Conservation (phyloP, 2,113 vertebrate species). For the Salvelinus fontinalis region DNA sequence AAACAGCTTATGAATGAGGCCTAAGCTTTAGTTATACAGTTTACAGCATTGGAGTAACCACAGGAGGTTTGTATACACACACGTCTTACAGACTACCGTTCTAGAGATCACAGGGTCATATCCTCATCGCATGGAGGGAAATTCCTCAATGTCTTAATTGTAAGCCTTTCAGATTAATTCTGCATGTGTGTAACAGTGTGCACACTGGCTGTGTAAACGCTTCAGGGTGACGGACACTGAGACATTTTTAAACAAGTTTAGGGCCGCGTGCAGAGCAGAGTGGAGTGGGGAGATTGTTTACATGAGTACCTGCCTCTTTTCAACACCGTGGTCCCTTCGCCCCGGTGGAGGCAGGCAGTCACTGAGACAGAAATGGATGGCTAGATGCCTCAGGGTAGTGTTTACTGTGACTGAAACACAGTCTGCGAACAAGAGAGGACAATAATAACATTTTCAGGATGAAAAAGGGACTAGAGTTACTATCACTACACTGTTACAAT, state of each 20-base stretch:
- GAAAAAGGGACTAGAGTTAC: too few species aligned
- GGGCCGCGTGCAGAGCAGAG: slow-evolving; percentile 52
- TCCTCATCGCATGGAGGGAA: slow-evolving; percentile 56
- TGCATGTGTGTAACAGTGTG: slow-evolving; percentile 28
- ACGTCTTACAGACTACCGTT: slow-evolving; percentile 64
- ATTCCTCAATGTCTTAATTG: slow-evolving; percentile 69
- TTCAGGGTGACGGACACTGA: slow-evolving; percentile 42
- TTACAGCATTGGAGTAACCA: slow-evolving; percentile 77
- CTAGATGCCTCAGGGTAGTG: too few species aligned
- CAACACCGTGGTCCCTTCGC: neutral
- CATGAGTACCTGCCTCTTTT: slow-evolving; percentile 44
- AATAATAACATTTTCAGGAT: too few species aligned
- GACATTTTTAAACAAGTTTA: slow-evolving; percentile 66
- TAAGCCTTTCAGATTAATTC: slow-evolving; percentile 64
- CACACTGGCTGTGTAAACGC: slow-evolving; percentile 56
- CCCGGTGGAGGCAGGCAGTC: neutral
- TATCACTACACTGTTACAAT: too few species aligned
- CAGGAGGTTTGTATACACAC: slow-evolving; percentile 68
- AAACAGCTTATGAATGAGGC: slow-evolving; percentile 78
- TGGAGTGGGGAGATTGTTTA: slow-evolving; percentile 50
- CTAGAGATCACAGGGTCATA: slow-evolving; percentile 56
- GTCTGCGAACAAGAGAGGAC: too few species aligned
- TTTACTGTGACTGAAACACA: too few species aligned
- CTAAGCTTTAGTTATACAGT: slow-evolving; percentile 79
- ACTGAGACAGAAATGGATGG: too few species aligned